Base-by-base conservation (phyloP, 2,888 invertebrate genomes). In the Orthosia cruda region DNA sequence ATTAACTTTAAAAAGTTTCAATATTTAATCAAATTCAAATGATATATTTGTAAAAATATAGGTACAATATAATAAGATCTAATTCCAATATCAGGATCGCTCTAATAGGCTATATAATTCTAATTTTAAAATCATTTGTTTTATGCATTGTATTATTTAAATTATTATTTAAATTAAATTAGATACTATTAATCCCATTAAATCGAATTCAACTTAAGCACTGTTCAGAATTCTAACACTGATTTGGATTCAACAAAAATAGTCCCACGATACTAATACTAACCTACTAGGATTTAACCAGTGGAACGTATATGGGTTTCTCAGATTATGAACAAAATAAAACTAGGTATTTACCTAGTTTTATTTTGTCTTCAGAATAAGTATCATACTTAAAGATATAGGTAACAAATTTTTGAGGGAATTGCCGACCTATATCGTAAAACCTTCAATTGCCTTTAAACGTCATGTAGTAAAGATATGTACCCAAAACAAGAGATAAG, bases 401-500 rank as follows among this genome's bases (percentile, higher is more conserved):
- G 0, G 4, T 32, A 32, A 32, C 2, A 40, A 40, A 40, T 4
- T 1, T 4, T 40, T 40, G 4, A 50, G 40, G 18, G 15, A 5
- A 45, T 50, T 13, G 7, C 15, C 15, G 11, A 55, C 7, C 40
- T 15, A 47, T 26, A 32, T 52, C 32, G 26, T 9, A 45, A 47
- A 32, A 66, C 58, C 47, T 26, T 55, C 40, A 75, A 50, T 62
- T 74, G 52, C 32, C 45, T n/a, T 32, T 26, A 50, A 13, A 64
- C 15, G 49, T 20, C 20, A 70, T 59, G 59, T 49, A 9, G 50
- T 58, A 62, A 63, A 69, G 49, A 65, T 66, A 69, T 50, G 63
- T 59, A 62, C 70, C 72, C 74, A 73, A 80, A 83, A 73, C 20
- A 55, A 13, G n/a, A 74, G 74, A 85, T 81, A 87, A 80, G 54